Evolutionary conservation across 2,797 vertebrate species (phyloP).

Genomic region (Toxotes lorentzi): DNA sequence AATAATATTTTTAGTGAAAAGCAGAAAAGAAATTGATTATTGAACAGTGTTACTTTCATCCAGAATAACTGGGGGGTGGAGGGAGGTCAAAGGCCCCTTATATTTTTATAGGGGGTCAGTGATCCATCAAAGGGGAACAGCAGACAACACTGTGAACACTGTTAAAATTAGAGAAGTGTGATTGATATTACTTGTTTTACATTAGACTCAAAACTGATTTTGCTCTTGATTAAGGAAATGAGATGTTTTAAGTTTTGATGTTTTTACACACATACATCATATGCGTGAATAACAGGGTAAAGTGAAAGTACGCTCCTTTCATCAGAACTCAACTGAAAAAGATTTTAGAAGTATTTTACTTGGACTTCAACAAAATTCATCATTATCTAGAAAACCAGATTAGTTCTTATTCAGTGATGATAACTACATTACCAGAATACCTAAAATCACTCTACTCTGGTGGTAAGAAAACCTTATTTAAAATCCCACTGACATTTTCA

Average conservation of each 20-base stretch:
- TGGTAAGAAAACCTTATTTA: not conserved
- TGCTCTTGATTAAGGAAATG: not conserved
- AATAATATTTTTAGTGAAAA: slow-evolving; percentile 19
- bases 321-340: not conserved
- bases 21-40: slow-evolving; percentile 20
- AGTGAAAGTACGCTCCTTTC: not conserved
- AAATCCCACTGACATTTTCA: not conserved
- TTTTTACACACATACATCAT: not conserved
- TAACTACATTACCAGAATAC: not conserved
- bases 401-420: not conserved
- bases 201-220: not conserved
- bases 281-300: not conserved
- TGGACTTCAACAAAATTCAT: not conserved
- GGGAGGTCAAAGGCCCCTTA: not conserved
- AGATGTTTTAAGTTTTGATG: not conserved
- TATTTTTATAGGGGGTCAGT: not conserved
- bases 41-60: not conserved
- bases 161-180: not conserved
- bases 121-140: not conserved
- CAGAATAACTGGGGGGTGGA: not conserved
- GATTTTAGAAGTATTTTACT: not conserved
- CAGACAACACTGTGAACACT: not conserved
- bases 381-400: not conserved
- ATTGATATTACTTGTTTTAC: not conserved
- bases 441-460: not conserved